Evolutionary conservation across 2,797 vertebrate genomes (phyloP).

Genomic region (Cichlasoma orientale): DNA sequence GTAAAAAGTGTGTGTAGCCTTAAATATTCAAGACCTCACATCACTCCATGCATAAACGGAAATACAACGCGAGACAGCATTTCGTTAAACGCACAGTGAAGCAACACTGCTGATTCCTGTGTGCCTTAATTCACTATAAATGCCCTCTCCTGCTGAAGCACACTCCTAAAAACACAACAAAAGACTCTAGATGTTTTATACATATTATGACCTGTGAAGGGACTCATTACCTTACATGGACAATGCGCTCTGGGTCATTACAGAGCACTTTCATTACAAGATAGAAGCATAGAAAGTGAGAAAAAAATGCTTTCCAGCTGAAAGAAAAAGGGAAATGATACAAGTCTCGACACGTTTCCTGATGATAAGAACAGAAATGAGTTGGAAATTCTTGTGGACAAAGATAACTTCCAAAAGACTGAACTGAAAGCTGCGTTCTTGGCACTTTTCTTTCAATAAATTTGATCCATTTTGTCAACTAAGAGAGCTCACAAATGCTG

Average conservation of each 20-base stretch:
- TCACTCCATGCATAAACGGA: not conserved
- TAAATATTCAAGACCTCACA: not conserved
- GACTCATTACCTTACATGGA: not conserved
- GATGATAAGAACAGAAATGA: not conserved
- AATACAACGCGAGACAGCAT: rapidly evolving
- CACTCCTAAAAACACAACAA: not conserved
- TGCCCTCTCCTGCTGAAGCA: not conserved
- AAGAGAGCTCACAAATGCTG: no score
- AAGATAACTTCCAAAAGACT: not conserved
- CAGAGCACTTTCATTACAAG: not conserved
- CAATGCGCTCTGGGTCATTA: not conserved
- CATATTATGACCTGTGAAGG: not conserved
- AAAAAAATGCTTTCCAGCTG: not conserved
- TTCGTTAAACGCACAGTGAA: not conserved
- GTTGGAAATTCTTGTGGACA: not conserved
- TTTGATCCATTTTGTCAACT: not conserved
- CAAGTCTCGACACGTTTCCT: rapidly evolving
- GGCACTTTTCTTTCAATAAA: not conserved
- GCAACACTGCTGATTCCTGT: not conserved
- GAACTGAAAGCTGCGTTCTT: not conserved
- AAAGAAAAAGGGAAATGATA: not conserved
- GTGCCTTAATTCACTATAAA: not conserved
- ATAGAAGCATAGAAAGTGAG: not conserved
- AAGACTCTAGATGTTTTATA: not conserved
- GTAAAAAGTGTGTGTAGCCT: not conserved